phyloP scores from a whole-genome alignment of 2,888 invertebrate species.

The Melieria picta region DNA sequence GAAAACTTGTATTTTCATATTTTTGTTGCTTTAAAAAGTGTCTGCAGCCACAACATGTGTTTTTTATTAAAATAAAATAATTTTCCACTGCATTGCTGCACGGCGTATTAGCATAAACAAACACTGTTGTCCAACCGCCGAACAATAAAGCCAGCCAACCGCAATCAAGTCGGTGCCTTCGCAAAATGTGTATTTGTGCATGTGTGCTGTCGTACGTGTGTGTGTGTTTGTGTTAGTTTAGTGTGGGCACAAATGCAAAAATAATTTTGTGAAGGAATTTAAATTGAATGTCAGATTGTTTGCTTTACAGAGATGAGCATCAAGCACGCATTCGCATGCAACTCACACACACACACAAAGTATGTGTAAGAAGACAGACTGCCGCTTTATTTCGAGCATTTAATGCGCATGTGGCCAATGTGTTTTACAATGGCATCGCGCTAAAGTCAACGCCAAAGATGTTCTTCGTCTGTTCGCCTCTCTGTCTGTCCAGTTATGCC shows the following conservation, averaged over 20 bases:
- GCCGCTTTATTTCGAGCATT: constrained; percentile 25
- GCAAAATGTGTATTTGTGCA: constrained; percentile 18
- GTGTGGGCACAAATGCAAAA: background rate
- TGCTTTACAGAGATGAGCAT: constrained; percentile 47
- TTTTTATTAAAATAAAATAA: too few species aligned
- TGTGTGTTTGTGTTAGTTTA: constrained; percentile 14
- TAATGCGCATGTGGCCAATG: constrained; percentile 10
- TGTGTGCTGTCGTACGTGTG: constrained; percentile 27
- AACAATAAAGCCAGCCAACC: too few species aligned
- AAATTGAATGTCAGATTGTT: constrained; percentile 64
- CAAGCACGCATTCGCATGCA: constrained; percentile 29
- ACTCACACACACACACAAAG: constrained; percentile 37
- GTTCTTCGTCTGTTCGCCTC: too few species aligned
- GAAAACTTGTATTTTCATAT: background rate
- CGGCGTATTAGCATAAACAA: background rate
- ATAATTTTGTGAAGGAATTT: constrained; percentile 59
- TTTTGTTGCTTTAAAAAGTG: background rate
- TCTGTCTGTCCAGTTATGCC: too few species aligned
- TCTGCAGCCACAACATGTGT: too few species aligned
- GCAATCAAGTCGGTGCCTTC: background rate
- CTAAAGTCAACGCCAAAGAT: too few species aligned
- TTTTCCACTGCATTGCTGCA: background rate
- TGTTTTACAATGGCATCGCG: too few species aligned
- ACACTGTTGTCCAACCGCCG: background rate
- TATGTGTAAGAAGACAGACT: constrained; percentile 18